A percentile compares a stretch with the other conserved stretches of the same genome.
Conservation (phyloP, 2,797 vertebrate species). For the Schizopygopsis malacanthus region DNA sequence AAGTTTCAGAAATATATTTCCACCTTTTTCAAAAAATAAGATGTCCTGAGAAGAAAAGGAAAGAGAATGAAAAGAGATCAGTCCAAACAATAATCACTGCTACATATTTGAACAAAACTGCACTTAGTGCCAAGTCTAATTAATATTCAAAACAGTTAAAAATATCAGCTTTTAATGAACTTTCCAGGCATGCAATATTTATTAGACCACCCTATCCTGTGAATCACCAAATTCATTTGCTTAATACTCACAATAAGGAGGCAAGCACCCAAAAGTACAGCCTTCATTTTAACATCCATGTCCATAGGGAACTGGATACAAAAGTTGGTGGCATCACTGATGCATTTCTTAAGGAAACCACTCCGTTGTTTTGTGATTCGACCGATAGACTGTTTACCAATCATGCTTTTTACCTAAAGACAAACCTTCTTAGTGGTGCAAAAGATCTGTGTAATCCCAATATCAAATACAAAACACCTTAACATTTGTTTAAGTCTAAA, state of each 20-base stretch:
- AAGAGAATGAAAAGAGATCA: neutral
- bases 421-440: neutral
- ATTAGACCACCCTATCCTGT: neutral
- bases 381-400: constrained; percentile 77
- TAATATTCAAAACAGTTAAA: too few relatives aligned
- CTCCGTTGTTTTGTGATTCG: constrained; percentile 91
- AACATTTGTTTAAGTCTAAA: too few relatives aligned
- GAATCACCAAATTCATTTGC: neutral
- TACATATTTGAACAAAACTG: neutral
- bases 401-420: constrained; percentile 79
- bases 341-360: constrained; percentile 84
- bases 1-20: constrained; percentile 71
- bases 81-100: neutral
- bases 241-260: constrained; percentile 87
- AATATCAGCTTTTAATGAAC: neutral
- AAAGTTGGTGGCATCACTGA: constrained; percentile 89
- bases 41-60: constrained; percentile 79
- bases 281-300: constrained; percentile 47
- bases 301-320: constrained; percentile 58
- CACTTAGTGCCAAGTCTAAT: neutral
- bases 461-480: neutral
- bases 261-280: constrained; percentile 86
- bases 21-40: constrained; percentile 88
- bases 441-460: neutral
- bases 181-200: neutral